Conservation (phyloP, 2,888 invertebrate genomes). For the Nymphalis polychloros region DNA sequence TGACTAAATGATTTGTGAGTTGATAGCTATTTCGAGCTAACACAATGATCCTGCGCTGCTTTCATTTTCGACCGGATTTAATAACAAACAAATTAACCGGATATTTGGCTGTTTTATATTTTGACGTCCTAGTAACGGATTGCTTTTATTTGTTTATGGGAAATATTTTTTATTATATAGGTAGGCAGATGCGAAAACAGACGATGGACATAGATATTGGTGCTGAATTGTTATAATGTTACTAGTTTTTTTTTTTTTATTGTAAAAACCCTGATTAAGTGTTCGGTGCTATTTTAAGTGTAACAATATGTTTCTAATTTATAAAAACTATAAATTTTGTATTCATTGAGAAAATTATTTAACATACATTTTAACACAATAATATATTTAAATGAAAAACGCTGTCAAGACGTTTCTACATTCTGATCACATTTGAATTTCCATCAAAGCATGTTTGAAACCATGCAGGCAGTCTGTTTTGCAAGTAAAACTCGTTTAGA, state of each 20-base stretch:
- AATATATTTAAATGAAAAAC: neutral
- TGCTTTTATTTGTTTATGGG: constrained; percentile 54
- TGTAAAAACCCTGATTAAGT: no score
- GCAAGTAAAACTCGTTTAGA: constrained; percentile 28
- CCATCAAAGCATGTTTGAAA: constrained; percentile 15
- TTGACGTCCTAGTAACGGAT: constrained; percentile 64
- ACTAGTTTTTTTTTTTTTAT: no score
- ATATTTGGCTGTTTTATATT: constrained; percentile 64
- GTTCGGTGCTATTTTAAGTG: no score
- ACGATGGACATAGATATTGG: neutral
- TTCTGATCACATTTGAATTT: constrained; percentile 20
- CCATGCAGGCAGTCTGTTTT: constrained; percentile 19
- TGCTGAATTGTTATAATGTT: no score
- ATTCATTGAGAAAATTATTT: no score
- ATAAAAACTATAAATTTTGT: no score
- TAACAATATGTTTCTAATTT: no score
- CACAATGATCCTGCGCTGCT: constrained; percentile 67
- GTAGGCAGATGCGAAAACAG: no score
- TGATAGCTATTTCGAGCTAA: constrained; percentile 75
- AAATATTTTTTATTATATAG: constrained; percentile 14
- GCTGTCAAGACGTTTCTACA: neutral
- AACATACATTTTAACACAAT: no score
- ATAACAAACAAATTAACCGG: constrained; percentile 69
- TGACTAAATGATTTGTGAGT: constrained; percentile 66
- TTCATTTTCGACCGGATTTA: constrained; percentile 68